Base-by-base conservation (phyloP, 2,797 vertebrate species). In the Brachymystax lenok region DNA sequence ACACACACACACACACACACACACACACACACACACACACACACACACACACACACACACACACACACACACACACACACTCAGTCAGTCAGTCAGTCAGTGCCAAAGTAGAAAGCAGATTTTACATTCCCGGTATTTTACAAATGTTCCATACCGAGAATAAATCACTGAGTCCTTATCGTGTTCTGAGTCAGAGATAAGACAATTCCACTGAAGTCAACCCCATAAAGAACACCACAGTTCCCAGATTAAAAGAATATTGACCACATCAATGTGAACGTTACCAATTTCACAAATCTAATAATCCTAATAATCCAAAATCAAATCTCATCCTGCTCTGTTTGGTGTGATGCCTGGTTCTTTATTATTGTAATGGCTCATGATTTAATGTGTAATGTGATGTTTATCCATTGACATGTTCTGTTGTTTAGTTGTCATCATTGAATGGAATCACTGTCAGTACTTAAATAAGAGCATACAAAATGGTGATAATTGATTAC, bases 211-310 rank as follows among this genome's bases (percentile, higher is more conserved):
- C 77, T 82, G 80, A 82, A 77, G 83, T 82, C 76, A 1, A 70
- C 61, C 66, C 77, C 64, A 73, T 87, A 79, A 87, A 84, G 69
- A 74, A 61, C 10, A 59, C 72, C 70, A 82, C 74, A 87, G 77
- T 90, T 92, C 87, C 88, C 86, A 83, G 85, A 90, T 68, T 63
- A 89, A 87, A 68, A 5, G 0, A 40, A 52, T 69, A 82, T 82
- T 68, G 74, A 83, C 80, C 86, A 82, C 80, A 76, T 83, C 74
- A 63, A 52, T 40, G 3, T 16, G 73, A 69, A 28, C 72, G 61
- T 3, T 6, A 76, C 35, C 64, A 74, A 33, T n/a, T 68, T 67
- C 8, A 17, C 13, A 71, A 27, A 17, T 52, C 16, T 35, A 30
- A 33, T 17, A 24, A 24, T 27, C 21, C n/a, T 21, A n/a, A n/a